phyloP scores from a whole-genome alignment of 2,888 invertebrate species.

The Tetranychus piercei region DNA sequence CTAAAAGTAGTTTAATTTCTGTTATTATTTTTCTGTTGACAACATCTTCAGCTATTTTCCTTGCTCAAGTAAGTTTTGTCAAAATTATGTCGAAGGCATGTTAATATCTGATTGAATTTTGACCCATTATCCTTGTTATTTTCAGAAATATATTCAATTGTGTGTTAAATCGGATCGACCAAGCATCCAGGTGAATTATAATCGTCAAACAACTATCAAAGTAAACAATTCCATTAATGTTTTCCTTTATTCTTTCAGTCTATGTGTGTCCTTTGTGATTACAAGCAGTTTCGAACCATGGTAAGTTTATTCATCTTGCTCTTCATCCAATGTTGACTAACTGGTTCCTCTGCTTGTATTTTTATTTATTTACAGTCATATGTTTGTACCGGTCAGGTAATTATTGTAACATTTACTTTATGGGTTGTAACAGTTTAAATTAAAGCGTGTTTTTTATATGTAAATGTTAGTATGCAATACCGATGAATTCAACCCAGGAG shows the following conservation, averaged over 20 bases:
- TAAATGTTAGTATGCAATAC: neutral
- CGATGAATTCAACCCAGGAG: neutral
- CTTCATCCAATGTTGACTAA: neutral
- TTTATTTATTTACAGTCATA: neutral
- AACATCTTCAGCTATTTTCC: no score
- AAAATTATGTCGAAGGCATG: no score
- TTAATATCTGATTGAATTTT: no score
- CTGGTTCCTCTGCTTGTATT: neutral
- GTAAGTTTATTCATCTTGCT: neutral
- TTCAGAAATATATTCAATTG: neutral
- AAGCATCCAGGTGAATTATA: neutral
- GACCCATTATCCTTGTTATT: neutral
- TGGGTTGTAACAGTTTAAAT: no score
- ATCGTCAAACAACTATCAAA: neutral
- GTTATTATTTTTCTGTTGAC: no score
- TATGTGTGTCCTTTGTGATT: neutral
- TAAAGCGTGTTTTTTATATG: no score
- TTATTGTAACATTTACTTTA: neutral
- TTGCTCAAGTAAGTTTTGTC: no score
- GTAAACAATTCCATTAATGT: neutral
- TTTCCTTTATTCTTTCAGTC: neutral
- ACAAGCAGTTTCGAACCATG: neutral
- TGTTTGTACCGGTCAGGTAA: neutral
- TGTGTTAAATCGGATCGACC: neutral
- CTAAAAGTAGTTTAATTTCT: no score